Base-by-base conservation (phyloP, 2,113 vertebrate species). In the Centrocercus urophasianus region DNA sequence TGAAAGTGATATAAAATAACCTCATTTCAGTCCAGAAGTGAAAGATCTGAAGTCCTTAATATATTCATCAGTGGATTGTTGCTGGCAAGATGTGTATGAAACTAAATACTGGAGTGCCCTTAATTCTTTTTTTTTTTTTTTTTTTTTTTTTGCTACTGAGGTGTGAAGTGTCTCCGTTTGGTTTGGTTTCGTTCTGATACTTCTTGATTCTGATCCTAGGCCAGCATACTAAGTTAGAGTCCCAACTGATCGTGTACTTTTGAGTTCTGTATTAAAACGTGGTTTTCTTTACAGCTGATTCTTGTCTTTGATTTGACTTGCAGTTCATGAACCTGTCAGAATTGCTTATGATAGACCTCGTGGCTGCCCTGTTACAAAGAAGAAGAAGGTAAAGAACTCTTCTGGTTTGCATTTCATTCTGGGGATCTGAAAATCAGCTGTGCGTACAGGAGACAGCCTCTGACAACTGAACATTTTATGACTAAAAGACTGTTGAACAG, bases 321-420 rank as follows among this genome's bases (percentile, higher is more conserved):
- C 88, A 98, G 98, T 98, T 76, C 98, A 98, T 1, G 98, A 98
- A 63, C 98, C 98, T 36, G 98, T 98, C 65, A 96, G 98, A 52
- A 98, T 98, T 16, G 97, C 97, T 57, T 98, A 98, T 5, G 98
- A 98, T 77, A 97, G 98, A 73, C 98, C 98, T 42, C 95, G 96
- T 36, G 98, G 98, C 13, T 97, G 97, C 72, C 93, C 97, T 2
- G 17, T 96, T 18, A 97, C 97, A 21, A 98, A 96, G 94, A 98
- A 97, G 74, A 98, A 98, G 97, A 98, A 98, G 98, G 98, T 98
- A 93, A 98, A 96, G 32, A 27, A 69, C 40, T 60, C 18, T 3
- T 10, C 32, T 57, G 21, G 10, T 56, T 69, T 79, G 79, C 13
- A 6, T 19, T 90, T 66, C 47, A 7, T 75, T 65, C 66, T 75